Base-by-base conservation (phyloP, 2,797 vertebrate species). In the Myotis vivesi region DNA sequence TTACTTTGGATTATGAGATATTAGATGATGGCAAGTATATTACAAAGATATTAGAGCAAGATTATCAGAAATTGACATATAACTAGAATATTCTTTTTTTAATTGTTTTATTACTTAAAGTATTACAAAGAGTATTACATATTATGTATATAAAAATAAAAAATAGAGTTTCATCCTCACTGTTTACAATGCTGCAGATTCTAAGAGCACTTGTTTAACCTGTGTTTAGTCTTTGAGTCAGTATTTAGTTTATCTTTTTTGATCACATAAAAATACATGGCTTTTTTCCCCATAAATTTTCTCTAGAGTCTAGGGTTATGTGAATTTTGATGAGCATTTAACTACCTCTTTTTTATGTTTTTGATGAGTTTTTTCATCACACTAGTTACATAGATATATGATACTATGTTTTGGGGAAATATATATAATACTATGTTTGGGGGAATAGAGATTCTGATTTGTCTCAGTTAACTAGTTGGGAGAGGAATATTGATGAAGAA, bases 281-380 rank as follows among this genome's bases (percentile, higher is more conserved):
- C 28, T 90, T 91, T 82, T 92, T 62, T 94, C 75, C 75, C 84
- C 8, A 57, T 94, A 90, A 46, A 8, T 88, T 89, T 94, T 93
- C 64, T 95, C 25, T 82, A 38, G 5, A 88, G 4, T 75, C 11
- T 80, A 25, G 28, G 88, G 44, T 86, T 75, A 20, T 13, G 0
- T 83, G 28, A 88, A 92, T 92, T 95, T 93, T 87, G 76, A 87
- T 92, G 85, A 69, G 17, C 71, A 87, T 89, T 88, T 95, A 77
- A 55, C n/a, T 77, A n/a, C 10, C 30, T 88, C 9, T 62, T 89
- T 71, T 55, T 92, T 71, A 87, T 79, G 9, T 66, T 83, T 93
- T 94, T 88, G 23, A 93, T 95, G 68, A 59, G 19, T 82, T 96
- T 94, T 91, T 33, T 15, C 49, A 49, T 83, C 46, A 72, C 72